Evolutionary conservation across 2,888 invertebrate species (phyloP), one percentile per base, ranked within the genome.

Genomic region (Willowsia nigromaculata): DNA sequence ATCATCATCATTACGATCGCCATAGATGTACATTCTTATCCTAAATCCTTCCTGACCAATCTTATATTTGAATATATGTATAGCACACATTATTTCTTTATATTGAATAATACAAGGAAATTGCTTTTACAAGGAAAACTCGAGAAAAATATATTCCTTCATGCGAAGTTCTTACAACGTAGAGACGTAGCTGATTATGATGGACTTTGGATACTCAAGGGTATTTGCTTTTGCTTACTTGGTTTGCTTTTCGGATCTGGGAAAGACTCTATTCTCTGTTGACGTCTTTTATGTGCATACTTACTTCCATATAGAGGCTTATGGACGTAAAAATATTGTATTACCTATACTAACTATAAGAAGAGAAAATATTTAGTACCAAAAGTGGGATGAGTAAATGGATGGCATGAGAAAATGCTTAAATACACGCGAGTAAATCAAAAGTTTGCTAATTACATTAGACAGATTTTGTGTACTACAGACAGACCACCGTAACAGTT

Each of bases 401-500:
- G 43, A 1, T 76, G 27, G 30, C 30, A 62, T 62, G 15, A 11
- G 13, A 62, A 62, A 62, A 13, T 62, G 30, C 4, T 62, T 22
- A 65, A 82, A 47, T 82, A 43, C 65, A 50, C 22, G 71, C 11
- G 74, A 56, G 74, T 71, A 84, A 68, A 74, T 84, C 84, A 84
- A 84, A 84, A 84, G 74, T 84, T 84, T 84, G 74, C 53, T 84
- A 84, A 84, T 84, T 74, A 74, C 74, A 84, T 74, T 74, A 84
- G 84, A 84, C 71, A 84, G 83, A 83, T 83, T 83, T 68, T 62
- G 62, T 81, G 25, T 43, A 62, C 9, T n/a, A 56, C 53, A 71
- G 22, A 37, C 30, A 15, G 30, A 9, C 62, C 27, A 30, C 2
- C 30, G n/a, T n/a, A n/a, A n/a, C n/a, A n/a, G n/a, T n/a, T n/a